Evolutionary conservation across 2,113 vertebrate species (phyloP).

Genomic region (Coregonus clupeaformis): DNA sequence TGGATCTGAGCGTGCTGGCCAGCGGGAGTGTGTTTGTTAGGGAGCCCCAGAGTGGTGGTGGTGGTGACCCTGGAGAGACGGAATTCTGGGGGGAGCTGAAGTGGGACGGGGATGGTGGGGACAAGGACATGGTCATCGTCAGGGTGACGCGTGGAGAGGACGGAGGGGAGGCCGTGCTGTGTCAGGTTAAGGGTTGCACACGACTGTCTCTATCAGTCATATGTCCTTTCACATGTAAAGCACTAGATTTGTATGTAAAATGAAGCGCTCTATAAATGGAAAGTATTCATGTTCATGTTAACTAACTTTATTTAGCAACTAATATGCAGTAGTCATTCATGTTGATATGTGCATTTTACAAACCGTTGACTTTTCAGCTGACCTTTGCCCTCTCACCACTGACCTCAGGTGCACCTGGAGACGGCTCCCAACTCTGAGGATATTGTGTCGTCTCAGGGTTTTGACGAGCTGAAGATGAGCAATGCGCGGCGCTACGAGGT

Average conservation of each 20-base stretch:
- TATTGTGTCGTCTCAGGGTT: conserved; percentile 60
- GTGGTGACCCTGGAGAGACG: conserved; percentile 44
- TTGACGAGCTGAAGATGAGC: conserved; percentile 81
- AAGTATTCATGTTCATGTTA: no score
- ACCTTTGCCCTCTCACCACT: not conserved
- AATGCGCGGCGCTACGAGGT: conserved; percentile 79
- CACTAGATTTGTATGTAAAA: no score
- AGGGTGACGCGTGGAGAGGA: conserved; percentile 71
- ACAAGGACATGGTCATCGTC: conserved; percentile 77
- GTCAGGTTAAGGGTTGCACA: conserved; percentile 78
- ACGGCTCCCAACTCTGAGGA: conserved; percentile 63
- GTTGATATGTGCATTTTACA: not conserved
- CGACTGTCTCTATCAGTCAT: not conserved
- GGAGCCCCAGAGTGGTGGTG: conserved; percentile 42
- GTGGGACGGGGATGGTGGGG: conserved; percentile 21
- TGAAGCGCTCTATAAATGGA: no score
- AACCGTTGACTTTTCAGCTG: not conserved
- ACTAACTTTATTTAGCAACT: no score
- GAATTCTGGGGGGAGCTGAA: conserved; percentile 76
- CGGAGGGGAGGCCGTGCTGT: conserved; percentile 87
- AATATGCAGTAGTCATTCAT: no score
- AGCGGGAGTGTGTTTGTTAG: conserved; percentile 75
- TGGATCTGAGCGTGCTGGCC: conserved; percentile 73
- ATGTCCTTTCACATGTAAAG: no score
- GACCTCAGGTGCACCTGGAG: conserved; percentile 82